Percentiles rank a stretch among this genome's conserved stretches.
phyloP scores from a whole-genome alignment of 2,888 invertebrate genomes.

The Athripsodes cinereus region DNA sequence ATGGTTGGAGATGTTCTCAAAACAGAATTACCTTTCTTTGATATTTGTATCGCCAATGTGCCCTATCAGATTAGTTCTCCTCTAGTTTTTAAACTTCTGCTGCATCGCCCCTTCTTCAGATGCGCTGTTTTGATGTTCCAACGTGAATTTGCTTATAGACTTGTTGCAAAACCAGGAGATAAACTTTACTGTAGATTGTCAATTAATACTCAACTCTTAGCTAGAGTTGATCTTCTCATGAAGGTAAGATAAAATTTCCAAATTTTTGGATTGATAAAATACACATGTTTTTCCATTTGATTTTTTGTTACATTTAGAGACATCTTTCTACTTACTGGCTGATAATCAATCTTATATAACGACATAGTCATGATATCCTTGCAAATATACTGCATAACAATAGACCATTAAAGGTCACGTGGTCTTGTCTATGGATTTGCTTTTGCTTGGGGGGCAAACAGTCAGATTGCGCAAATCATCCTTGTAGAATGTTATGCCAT shows the following conservation, averaged over 20 bases:
- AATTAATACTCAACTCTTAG: constrained; percentile 91
- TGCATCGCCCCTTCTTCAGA: constrained; percentile 78
- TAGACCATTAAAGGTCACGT: too few relatives aligned
- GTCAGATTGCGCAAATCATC: too few relatives aligned
- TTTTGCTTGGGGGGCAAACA: too few relatives aligned
- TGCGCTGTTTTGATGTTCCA: constrained; percentile 99
- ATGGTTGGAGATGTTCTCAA: constrained; percentile 93
- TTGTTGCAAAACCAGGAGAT: constrained; percentile 96
- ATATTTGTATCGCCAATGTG: constrained; percentile 96
- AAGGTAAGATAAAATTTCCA: constrained; percentile 55
- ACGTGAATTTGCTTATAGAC: constrained; percentile 93
- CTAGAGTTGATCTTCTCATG: constrained; percentile 93
- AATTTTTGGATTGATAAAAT: too few relatives aligned
- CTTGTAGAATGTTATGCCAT: too few relatives aligned
- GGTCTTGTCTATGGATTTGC: too few relatives aligned
- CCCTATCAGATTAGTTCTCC: constrained; percentile 99
- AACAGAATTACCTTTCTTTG: constrained; percentile 91
- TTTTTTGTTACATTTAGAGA: too few relatives aligned
- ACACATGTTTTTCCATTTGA: too few relatives aligned
- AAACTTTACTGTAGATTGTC: constrained; percentile 95
- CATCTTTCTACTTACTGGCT: too few relatives aligned
- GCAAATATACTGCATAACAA: too few relatives aligned
- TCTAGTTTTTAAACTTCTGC: constrained; percentile 86
- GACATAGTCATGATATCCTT: too few relatives aligned
- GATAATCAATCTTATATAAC: too few relatives aligned